These are phyloP conservation scores for Gadopsis marmoratus DNA, from an alignment of 2,797 vertebrate genomes.

Conservation along the genomic window DNA sequence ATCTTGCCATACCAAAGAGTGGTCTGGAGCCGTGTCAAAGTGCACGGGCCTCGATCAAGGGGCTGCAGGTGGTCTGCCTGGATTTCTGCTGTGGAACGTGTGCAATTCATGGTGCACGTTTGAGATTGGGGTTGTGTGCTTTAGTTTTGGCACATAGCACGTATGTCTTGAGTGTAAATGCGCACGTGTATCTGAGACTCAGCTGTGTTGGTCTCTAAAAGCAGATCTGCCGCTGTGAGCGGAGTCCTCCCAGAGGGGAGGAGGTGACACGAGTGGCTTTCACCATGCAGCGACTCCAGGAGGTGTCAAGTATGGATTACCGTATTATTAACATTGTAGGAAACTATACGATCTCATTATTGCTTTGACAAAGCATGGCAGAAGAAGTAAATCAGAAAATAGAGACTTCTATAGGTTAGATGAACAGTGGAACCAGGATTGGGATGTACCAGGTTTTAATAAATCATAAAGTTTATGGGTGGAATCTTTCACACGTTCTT, in stretches of 20 bases:
- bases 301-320: constrained; percentile 28
- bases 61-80: constrained; percentile 24
- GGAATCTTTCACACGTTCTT: not conserved
- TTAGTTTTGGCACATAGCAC: no score
- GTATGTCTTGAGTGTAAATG: no score
- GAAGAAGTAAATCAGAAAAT: not conserved
- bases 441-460: not conserved
- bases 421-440: not conserved
- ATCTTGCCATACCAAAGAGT: constrained; percentile 13
- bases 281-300: not conserved
- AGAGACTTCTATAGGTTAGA: not conserved
- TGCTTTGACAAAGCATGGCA: not conserved
- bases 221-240: not conserved
- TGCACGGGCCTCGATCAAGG: not conserved
- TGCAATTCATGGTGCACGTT: not conserved
- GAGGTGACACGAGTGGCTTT: constrained; percentile 16
- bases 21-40: constrained; percentile 25
- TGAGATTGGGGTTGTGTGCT: no score
- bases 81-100: not conserved
- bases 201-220: not conserved
- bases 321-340: constrained; percentile 21
- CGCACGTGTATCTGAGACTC: not conserved
- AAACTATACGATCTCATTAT: not conserved
- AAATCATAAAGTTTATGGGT: not conserved
- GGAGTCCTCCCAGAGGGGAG: not conserved